Percentiles rank a stretch among this genome's conserved stretches.
These are phyloP conservation scores for Campylomormyrus numenius DNA, from an alignment of 2,113 vertebrate species.

Conservation along the genomic window DNA sequence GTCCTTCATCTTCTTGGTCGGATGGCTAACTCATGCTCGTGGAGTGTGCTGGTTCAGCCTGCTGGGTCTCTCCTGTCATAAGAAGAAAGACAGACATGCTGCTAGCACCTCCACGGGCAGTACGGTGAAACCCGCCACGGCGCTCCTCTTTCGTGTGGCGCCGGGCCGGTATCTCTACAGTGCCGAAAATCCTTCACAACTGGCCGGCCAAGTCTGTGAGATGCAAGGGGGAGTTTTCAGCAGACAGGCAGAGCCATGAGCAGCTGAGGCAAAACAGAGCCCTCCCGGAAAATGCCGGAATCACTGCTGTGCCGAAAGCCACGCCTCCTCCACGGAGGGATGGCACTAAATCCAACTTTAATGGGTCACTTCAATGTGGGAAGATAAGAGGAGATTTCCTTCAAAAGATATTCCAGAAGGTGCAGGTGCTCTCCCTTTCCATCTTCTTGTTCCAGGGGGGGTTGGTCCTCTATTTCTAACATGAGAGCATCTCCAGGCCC, in stretches of 20 bases:
- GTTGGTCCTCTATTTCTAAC: slow-evolving; percentile 16
- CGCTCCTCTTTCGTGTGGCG: not conserved
- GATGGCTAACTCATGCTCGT: not conserved
- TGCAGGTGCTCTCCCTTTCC: not conserved
- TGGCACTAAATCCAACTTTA: not conserved
- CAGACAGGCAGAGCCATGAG: not conserved
- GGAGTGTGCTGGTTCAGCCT: not conserved
- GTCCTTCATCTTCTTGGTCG: not conserved
- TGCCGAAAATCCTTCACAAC: not conserved
- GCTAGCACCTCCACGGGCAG: not conserved
- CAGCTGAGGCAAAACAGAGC: not conserved
- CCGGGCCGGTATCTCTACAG: not conserved
- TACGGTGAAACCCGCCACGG: not conserved
- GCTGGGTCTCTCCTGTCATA: not conserved
- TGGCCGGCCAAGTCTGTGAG: not conserved
- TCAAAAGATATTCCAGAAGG: not conserved
- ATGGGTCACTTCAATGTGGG: not conserved
- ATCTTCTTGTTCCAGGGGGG: not conserved
- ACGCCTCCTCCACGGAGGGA: not conserved
- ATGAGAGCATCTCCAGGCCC: slow-evolving; percentile 7
- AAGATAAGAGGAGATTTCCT: not conserved
- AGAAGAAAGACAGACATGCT: not conserved
- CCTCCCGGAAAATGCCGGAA: not conserved
- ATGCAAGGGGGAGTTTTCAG: not conserved
- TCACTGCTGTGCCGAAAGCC: not conserved